A percentile compares a stretch with the other conserved stretches of the same genome.
Evolutionary conservation across 2,797 vertebrate species (phyloP).

Genomic region (Notoglanidium macrostoma): DNA sequence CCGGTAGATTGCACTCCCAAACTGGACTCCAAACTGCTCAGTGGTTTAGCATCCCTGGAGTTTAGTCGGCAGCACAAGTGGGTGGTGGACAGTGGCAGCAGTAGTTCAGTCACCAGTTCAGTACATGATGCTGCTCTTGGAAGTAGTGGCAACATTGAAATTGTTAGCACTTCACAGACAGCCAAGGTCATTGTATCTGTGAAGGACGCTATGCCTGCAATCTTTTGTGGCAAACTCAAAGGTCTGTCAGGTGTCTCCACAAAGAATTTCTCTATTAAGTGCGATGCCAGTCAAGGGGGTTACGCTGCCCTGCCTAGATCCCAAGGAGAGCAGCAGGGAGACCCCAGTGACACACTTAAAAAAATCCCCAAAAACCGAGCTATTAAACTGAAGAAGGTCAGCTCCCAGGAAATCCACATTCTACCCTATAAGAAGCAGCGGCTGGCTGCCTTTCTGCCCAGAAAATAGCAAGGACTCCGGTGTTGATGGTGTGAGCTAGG

Average conservation of each 20-base stretch:
- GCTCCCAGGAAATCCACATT: constrained; percentile 97
- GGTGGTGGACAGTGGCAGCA: constrained; percentile 77
- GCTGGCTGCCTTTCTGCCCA: constrained; percentile 92
- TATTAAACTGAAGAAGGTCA: constrained; percentile 98
- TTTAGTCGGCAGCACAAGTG: constrained; percentile 87
- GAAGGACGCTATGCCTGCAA: constrained; percentile 92
- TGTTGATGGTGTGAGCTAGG: background rate
- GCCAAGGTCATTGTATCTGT: constrained; percentile 97
- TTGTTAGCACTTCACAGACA: constrained; percentile 88
- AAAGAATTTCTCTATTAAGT: constrained; percentile 99
- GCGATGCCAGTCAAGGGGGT: constrained; percentile 84
- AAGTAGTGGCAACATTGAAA: constrained; percentile 81
- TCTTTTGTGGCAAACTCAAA: constrained; percentile 97
- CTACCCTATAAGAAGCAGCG: constrained; percentile 98
- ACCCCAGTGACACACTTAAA: constrained; percentile 81
- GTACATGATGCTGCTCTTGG: constrained; percentile 71
- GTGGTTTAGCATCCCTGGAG: constrained; percentile 75
- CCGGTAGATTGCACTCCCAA: constrained; percentile 70
- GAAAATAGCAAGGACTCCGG: constrained; percentile 81
- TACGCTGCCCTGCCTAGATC: constrained; percentile 77
- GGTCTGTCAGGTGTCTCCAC: constrained; percentile 95
- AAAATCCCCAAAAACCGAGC: constrained; percentile 90
- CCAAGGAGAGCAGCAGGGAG: constrained; percentile 77
- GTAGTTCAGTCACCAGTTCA: constrained; percentile 61
- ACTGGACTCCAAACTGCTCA: constrained; percentile 75